These are phyloP conservation scores for Dermatemys mawii DNA, from an alignment of 2,113 vertebrate species.

Conservation along the genomic window DNA sequence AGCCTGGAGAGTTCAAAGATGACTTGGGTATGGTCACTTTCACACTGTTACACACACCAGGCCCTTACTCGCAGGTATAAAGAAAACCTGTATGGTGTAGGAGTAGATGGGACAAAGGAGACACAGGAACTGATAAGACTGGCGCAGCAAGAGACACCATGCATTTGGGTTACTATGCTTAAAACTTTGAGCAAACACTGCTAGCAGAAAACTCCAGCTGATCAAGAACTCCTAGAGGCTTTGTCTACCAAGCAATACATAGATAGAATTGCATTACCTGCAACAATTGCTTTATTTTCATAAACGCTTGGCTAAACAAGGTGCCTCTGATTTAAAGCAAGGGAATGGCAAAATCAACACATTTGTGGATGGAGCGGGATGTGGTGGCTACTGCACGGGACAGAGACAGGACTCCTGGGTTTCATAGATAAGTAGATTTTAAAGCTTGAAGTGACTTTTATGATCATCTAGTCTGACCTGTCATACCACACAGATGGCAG, in stretches of 20 bases:
- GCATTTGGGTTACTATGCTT: background rate
- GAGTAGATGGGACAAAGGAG: too few relatives aligned
- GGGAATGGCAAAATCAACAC: background rate
- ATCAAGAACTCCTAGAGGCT: background rate
- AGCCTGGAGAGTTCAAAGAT: too few relatives aligned
- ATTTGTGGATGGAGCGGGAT: background rate
- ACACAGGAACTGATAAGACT: too few relatives aligned
- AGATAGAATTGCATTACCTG: background rate
- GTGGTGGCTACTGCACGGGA: background rate
- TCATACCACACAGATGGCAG: background rate
- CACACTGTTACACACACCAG: too few relatives aligned
- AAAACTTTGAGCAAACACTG: background rate
- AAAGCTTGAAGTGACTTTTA: background rate
- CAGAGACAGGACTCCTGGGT: background rate
- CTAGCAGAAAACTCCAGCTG: background rate
- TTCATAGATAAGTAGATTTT: background rate
- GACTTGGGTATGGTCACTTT: too few relatives aligned
- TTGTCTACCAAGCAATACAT: background rate
- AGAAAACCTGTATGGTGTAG: too few relatives aligned
- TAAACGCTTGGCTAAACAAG: background rate
- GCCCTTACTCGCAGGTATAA: too few relatives aligned
- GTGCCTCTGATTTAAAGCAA: background rate
- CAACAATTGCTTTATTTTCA: background rate
- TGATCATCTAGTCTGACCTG: background rate
- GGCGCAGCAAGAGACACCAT: background rate